Evolutionary conservation across 2,113 vertebrate genomes (phyloP).

Genomic region (Turnix velox): DNA sequence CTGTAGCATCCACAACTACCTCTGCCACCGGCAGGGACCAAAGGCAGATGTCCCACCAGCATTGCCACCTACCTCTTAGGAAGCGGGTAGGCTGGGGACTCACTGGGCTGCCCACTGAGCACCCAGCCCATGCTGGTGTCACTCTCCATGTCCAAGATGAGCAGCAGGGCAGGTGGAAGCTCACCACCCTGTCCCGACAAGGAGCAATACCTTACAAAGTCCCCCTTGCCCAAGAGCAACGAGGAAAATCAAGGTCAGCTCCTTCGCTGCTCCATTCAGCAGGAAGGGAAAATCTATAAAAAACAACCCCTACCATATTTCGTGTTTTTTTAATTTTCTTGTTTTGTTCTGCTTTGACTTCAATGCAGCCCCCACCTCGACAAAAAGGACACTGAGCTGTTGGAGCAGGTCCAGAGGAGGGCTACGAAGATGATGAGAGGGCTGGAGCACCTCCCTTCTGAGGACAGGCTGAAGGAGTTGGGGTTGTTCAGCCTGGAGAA

Average conservation of each 20-base stretch:
- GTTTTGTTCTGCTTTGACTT: background rate
- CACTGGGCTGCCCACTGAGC: background rate
- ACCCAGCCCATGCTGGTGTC: background rate
- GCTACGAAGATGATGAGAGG: too few relatives aligned
- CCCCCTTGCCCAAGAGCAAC: background rate
- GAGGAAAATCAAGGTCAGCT: background rate
- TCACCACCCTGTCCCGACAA: background rate
- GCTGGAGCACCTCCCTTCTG: too few relatives aligned
- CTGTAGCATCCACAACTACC: background rate
- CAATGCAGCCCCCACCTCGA: background rate
- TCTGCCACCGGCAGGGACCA: background rate
- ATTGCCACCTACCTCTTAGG: fast-evolving
- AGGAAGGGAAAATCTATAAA: background rate
- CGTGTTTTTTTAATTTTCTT: fast-evolving
- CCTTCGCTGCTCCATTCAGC: background rate
- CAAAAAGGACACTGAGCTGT: background rate
- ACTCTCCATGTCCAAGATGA: fast-evolving
- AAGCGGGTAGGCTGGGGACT: background rate
- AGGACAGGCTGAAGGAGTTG: background rate
- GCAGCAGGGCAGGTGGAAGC: background rate
- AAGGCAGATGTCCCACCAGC: background rate
- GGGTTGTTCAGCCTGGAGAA: too few relatives aligned
- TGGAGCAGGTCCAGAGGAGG: too few relatives aligned
- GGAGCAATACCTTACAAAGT: background rate
- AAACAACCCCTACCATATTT: background rate